Evolutionary conservation across 1,140 invertebrate genomes (phyloP).

Genomic region (Drosophila erecta): DNA sequence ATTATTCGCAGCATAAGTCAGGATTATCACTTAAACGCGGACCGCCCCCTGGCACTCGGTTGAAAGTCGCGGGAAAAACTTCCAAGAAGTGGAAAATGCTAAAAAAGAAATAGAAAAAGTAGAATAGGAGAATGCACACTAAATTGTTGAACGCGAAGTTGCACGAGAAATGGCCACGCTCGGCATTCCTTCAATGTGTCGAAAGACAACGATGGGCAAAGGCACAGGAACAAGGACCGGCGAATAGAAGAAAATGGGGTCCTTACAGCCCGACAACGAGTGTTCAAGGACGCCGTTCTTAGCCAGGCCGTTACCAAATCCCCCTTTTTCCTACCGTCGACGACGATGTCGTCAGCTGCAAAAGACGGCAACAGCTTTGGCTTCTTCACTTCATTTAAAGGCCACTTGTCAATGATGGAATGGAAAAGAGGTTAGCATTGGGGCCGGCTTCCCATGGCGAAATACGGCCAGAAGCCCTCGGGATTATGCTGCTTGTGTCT

Average conservation of each 20-base stretch:
- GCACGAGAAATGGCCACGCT: conserved; percentile 47
- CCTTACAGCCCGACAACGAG: conserved; percentile 53
- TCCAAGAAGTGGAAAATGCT: conserved; percentile 26
- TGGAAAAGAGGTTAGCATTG: conserved; percentile 19
- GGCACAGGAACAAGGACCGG: conserved; percentile 10
- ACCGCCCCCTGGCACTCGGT: conserved; percentile 41
- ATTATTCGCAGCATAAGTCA: conserved; percentile 77
- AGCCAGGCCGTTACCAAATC: conserved; percentile 19
- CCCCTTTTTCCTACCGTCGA: neutral
- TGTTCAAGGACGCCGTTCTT: conserved; percentile 59
- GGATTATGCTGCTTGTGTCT: conserved; percentile 12
- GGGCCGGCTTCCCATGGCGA: conserved; percentile 13
- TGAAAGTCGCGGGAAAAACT: conserved; percentile 47
- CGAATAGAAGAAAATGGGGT: conserved; percentile 18
- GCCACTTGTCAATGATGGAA: conserved; percentile 69
- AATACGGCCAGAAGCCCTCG: conserved; percentile 12
- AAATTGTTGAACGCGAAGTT: conserved; percentile 65
- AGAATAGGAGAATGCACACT: conserved; percentile 56
- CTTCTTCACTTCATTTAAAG: conserved; percentile 73
- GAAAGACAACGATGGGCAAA: conserved; percentile 19
- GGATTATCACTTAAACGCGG: conserved; percentile 74
- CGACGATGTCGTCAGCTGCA: conserved; percentile 19
- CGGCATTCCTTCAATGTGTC: conserved; percentile 24
- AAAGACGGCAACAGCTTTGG: conserved; percentile 30
- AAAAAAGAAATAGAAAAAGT: conserved; percentile 8